Evolutionary conservation across 2,113 vertebrate genomes (phyloP).

Genomic region (Enhydra lutris): DNA sequence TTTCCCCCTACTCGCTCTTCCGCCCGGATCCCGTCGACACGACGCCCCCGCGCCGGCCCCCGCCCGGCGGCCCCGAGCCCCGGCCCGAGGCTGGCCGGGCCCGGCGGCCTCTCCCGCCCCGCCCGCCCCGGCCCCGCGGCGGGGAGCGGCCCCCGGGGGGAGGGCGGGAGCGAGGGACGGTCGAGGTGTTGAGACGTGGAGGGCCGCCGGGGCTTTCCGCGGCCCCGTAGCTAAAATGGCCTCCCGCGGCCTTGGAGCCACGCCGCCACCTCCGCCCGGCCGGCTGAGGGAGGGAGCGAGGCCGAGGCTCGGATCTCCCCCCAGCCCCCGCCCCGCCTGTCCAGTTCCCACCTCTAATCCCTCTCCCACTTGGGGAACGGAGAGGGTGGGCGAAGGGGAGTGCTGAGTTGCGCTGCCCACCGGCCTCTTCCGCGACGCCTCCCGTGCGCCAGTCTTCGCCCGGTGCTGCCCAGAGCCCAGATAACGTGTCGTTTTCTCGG

Average conservation of each 20-base stretch:
- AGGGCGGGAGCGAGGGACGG: background rate
- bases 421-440: background rate
- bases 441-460: background rate
- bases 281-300: background rate
- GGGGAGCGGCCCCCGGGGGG: background rate
- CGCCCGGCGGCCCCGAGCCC: background rate
- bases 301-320: background rate
- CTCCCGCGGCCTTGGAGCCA: constrained; percentile 60
- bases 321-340: background rate
- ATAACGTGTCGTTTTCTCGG: background rate
- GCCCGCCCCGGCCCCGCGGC: background rate
- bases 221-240: constrained; percentile 79
- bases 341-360: background rate
- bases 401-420: background rate
- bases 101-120: background rate
- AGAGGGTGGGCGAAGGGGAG: background rate
- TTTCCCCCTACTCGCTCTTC: background rate
- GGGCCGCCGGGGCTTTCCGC: constrained; percentile 27
- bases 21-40: background rate
- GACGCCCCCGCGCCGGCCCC: constrained; percentile 13
- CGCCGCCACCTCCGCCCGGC: background rate
- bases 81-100: background rate
- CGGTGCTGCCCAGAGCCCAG: background rate
- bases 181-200: constrained; percentile 48
- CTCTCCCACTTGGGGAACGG: background rate